phyloP scores from a whole-genome alignment of 2,113 vertebrate genomes.

The Anseranas semipalmata region DNA sequence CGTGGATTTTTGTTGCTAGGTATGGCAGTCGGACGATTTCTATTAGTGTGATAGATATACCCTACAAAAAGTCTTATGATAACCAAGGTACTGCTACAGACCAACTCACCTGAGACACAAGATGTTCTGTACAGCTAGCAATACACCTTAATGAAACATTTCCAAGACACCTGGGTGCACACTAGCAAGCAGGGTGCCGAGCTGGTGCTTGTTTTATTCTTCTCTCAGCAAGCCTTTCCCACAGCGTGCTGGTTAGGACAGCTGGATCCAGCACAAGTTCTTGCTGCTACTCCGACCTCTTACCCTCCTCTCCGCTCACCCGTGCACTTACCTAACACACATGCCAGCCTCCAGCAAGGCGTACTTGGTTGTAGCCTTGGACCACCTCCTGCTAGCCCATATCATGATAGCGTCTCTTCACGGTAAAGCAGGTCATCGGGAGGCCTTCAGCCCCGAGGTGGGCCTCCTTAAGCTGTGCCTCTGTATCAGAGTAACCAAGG shows the following conservation, averaged over 20 bases:
- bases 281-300: neutral
- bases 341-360: neutral
- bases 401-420: neutral
- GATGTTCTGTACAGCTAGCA: neutral
- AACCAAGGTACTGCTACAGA: neutral
- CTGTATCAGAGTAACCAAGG: neutral
- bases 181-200: neutral
- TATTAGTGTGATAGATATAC: neutral
- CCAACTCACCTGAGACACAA: neutral
- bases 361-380: neutral
- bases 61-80: neutral
- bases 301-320: neutral
- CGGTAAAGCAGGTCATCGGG: neutral
- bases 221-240: neutral
- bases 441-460: neutral
- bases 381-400: neutral
- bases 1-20: neutral
- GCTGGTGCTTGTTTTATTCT: neutral
- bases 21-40: neutral
- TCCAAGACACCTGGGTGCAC: neutral
- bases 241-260: neutral
- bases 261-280: neutral
- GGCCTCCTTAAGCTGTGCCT: conserved; percentile 7
- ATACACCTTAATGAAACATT: neutral
- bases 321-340: neutral